A percentile compares a stretch with the other conserved stretches of the same genome.
These are phyloP conservation scores for Cyphomyrus discorhynchus DNA, from an alignment of 2,113 vertebrate species.

Conservation along the genomic window DNA sequence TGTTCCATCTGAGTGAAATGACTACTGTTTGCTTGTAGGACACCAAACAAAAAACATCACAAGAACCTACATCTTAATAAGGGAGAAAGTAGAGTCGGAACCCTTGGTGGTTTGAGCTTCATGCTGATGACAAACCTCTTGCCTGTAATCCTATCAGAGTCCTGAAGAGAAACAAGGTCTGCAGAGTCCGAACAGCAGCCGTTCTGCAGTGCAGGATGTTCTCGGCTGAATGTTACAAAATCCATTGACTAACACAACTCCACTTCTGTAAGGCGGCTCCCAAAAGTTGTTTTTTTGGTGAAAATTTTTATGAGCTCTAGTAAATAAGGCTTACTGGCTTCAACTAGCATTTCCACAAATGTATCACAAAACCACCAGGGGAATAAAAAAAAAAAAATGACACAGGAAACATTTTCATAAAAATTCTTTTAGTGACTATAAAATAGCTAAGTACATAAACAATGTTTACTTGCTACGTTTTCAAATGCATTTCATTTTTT, in stretches of 20 bases:
- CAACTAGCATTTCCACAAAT: not conserved
- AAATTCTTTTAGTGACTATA: constrained; percentile 16
- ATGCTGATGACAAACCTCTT: not conserved
- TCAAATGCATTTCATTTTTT: not conserved
- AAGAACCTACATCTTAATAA: not conserved
- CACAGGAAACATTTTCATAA: constrained; percentile 5
- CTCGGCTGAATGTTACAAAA: not conserved
- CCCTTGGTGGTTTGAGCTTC: not conserved
- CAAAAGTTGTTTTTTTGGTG: not conserved
- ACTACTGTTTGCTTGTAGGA: not conserved
- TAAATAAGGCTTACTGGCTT: not conserved
- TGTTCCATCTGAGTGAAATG: not conserved
- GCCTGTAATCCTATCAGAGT: not conserved
- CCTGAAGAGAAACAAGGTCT: not conserved
- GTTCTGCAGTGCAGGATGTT: not conserved
- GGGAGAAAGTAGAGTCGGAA: not conserved
- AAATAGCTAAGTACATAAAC: constrained; percentile 6
- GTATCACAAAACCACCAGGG: not conserved
- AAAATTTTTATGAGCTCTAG: not conserved
- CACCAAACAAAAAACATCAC: not conserved
- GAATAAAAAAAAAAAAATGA: not conserved
- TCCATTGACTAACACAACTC: not conserved
- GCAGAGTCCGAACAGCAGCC: not conserved
- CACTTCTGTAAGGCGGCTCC: not conserved
- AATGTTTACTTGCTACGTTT: not conserved